Conservation (phyloP, 1,140 invertebrate genomes). For the Metaphire vulgaris region DNA sequence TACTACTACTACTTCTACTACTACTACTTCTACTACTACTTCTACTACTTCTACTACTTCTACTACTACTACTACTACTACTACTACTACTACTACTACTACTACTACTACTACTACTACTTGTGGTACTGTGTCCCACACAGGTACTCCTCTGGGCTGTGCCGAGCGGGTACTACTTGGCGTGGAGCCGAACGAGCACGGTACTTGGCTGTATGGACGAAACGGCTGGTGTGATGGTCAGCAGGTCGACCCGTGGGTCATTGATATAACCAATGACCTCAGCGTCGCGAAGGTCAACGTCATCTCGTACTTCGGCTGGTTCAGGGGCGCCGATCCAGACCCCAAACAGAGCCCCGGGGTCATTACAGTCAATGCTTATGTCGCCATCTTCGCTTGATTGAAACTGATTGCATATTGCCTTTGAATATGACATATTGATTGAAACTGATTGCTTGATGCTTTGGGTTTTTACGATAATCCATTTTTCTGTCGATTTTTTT, state of each 20-base stretch:
- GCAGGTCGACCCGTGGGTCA: slow-evolving; percentile 35
- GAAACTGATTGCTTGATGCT: neutral
- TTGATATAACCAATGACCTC: slow-evolving; percentile 32
- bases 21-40: too few relatives aligned
- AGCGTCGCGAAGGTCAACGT: slow-evolving; percentile 16
- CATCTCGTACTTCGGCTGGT: slow-evolving; percentile 34
- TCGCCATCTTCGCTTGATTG: slow-evolving; percentile 30
- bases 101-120: too few relatives aligned
- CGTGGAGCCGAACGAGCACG: slow-evolving; percentile 39
- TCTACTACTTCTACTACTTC: too few relatives aligned
- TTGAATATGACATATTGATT: neutral
- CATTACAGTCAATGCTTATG: slow-evolving; percentile 35
- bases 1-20: too few relatives aligned
- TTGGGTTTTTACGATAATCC: neutral
- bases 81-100: too few relatives aligned
- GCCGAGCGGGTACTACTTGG: slow-evolving; percentile 35
- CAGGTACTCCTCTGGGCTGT: slow-evolving; percentile 39
- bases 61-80: too few relatives aligned
- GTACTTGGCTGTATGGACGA: slow-evolving; percentile 40
- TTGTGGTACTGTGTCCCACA: too few relatives aligned
- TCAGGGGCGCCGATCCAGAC: slow-evolving; percentile 33
- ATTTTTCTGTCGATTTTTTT: neutral
- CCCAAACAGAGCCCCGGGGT: slow-evolving; percentile 35
- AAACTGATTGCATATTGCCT: too few relatives aligned
- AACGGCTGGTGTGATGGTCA: slow-evolving; percentile 41